phyloP scores from a whole-genome alignment of 2,888 invertebrate genomes.

The Drosophila meridiana region DNA sequence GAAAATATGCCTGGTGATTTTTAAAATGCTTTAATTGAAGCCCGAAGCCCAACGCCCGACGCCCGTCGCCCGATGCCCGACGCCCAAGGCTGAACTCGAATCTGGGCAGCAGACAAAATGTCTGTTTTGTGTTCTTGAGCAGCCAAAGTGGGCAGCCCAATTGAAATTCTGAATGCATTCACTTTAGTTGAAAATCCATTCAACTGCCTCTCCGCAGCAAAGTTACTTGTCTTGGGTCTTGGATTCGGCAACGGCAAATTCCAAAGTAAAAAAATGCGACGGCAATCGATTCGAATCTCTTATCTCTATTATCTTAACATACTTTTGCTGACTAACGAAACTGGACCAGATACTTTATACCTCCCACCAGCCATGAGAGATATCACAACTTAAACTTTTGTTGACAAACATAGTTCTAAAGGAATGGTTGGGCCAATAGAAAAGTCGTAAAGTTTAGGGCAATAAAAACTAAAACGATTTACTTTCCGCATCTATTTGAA shows the following conservation, averaged over 20 bases:
- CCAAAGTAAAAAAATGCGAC: slow-evolving; percentile 55
- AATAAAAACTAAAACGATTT: slow-evolving; percentile 52
- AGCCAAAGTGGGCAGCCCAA: slow-evolving; percentile 73
- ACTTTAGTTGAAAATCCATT: slow-evolving; percentile 61
- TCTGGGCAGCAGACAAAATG: slow-evolving; percentile 69
- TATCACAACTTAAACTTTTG: slow-evolving; percentile 16
- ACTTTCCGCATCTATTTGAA: slow-evolving; percentile 35
- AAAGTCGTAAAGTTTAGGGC: slow-evolving; percentile 61
- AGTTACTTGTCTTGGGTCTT: slow-evolving; percentile 10
- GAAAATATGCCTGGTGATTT: slow-evolving; percentile 81
- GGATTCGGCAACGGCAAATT: background rate
- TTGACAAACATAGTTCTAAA: slow-evolving; percentile 48
- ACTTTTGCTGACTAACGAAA: background rate
- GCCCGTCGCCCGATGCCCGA: background rate
- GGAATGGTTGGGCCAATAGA: slow-evolving; percentile 53
- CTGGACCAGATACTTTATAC: background rate
- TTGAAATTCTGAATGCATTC: slow-evolving; percentile 76
- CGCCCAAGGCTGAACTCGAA: slow-evolving; percentile 31
- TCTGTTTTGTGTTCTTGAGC: slow-evolving; percentile 72
- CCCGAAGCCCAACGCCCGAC: slow-evolving; percentile 7
- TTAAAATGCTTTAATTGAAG: slow-evolving; percentile 78
- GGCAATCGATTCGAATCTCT: slow-evolving; percentile 46
- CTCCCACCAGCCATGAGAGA: background rate
- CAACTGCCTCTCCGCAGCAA: slow-evolving; percentile 16
- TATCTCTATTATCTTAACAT: background rate